A percentile compares a stretch with the other conserved stretches of the same genome.
Evolutionary conservation across 2,797 vertebrate species (phyloP).

Genomic region (Holocentrus rufus): DNA sequence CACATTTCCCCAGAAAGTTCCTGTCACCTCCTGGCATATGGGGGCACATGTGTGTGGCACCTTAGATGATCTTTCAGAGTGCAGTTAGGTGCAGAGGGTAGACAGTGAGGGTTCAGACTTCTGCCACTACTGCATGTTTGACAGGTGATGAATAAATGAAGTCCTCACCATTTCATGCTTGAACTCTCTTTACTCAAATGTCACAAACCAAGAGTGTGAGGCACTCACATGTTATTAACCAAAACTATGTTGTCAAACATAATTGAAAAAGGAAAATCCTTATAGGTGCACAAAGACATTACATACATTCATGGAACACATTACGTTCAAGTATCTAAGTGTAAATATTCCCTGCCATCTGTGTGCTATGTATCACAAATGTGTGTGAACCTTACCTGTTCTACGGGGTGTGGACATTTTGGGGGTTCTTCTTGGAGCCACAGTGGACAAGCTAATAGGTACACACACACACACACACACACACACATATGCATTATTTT

Average conservation of each 20-base stretch:
- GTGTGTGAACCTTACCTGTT: slow-evolving; percentile 52
- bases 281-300: background rate
- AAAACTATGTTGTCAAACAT: too few species aligned
- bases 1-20: too few species aligned
- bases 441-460: slow-evolving; percentile 6
- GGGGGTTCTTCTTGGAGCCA: slow-evolving; percentile 32
- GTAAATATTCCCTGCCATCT: background rate
- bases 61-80: background rate
- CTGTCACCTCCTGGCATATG: too few species aligned
- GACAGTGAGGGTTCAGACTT: background rate
- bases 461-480: slow-evolving; percentile 9
- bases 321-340: background rate
- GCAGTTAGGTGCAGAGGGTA: background rate
- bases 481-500: background rate
- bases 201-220: background rate
- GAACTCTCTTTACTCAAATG: background rate
- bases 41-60: too few species aligned
- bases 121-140: background rate
- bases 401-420: slow-evolving; percentile 5
- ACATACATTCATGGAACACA: background rate
- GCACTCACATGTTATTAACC: background rate
- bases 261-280: background rate
- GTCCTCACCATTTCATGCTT: background rate
- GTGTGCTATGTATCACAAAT: background rate
- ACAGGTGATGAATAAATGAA: background rate